These are phyloP conservation scores for Itoplectis maculator DNA, from an alignment of 2,888 invertebrate species.

Conservation along the genomic window DNA sequence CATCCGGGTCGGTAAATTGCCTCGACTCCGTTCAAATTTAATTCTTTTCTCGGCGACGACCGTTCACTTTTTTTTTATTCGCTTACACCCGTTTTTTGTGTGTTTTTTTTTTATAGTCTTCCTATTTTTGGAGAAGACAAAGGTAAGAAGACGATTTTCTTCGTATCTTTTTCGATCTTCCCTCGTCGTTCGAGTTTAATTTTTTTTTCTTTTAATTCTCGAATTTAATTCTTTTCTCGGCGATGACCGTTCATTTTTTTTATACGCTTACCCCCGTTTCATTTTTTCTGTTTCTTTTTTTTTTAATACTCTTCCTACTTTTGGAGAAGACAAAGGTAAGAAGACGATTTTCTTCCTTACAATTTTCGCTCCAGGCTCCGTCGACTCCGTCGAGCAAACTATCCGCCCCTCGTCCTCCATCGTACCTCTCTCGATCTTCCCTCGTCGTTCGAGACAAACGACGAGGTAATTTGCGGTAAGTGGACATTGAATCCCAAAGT, in stretches of 20 bases:
- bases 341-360: not conserved
- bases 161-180: conserved; percentile 1
- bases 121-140: not conserved
- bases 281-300: conserved; percentile 14
- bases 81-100: conserved; percentile 20
- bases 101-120: not conserved
- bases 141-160: too few species aligned
- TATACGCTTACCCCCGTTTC: conserved; percentile 39
- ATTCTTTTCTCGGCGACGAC: conserved; percentile 72
- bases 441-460: conserved; percentile 11
- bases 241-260: conserved; percentile 69
- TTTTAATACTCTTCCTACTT: conserved; percentile 9
- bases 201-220: too few species aligned
- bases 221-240: conserved; percentile 77
- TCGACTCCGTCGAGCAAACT: not conserved
- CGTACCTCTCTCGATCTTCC: conserved; percentile 1
- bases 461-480: conserved; percentile 45
- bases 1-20: conserved; percentile 78
- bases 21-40: conserved; percentile 78
- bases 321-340: not conserved
- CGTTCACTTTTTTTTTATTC: conserved; percentile 67
- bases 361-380: not conserved
- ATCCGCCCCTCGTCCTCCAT: not conserved
- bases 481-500: conserved; percentile 44
- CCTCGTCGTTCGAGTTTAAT: not conserved